Conservation (phyloP, 2,113 vertebrate genomes). For the Scortum barcoo region DNA sequence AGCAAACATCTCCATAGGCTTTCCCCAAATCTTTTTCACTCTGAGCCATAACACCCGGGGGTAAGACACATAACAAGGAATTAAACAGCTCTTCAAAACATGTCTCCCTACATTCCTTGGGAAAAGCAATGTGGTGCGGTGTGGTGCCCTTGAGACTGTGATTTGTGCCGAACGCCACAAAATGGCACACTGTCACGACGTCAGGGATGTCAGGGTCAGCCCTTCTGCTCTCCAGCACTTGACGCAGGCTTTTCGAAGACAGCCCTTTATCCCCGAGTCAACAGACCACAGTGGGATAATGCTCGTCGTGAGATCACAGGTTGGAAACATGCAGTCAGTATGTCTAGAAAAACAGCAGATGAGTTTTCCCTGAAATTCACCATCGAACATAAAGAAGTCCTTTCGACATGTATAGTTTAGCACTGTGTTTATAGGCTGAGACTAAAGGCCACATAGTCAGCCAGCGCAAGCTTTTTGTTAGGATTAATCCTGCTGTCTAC, state of each 20-base stretch:
- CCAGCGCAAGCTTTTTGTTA: conserved; percentile 25
- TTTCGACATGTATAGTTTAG: too few species aligned
- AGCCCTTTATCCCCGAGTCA: conserved; percentile 70
- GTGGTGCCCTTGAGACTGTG: conserved; percentile 42
- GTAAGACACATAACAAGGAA: neutral
- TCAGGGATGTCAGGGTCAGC: conserved; percentile 69
- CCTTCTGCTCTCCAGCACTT: conserved; percentile 58
- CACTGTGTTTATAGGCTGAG: neutral
- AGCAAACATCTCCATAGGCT: neutral
- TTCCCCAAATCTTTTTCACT: conserved; percentile 29
- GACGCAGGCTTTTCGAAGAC: conserved; percentile 57
- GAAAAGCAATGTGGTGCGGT: neutral
- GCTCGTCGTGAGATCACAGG: conserved; percentile 60
- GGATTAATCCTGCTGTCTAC: conserved; percentile 29
- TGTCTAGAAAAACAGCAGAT: conserved; percentile 42
- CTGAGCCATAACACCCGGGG: neutral
- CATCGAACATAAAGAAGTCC: neutral
- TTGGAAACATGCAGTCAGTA: conserved; percentile 51
- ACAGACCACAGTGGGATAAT: conserved; percentile 68
- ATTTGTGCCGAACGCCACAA: conserved; percentile 66
- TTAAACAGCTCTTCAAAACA: conserved; percentile 27
- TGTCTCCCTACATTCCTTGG: conserved; percentile 25
- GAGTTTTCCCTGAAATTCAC: conserved; percentile 22
- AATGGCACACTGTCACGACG: conserved; percentile 60
- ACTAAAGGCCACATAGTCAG: conserved; percentile 3